Conservation (phyloP, 2,797 vertebrate species). For the Kryptopterus vitreolus region DNA sequence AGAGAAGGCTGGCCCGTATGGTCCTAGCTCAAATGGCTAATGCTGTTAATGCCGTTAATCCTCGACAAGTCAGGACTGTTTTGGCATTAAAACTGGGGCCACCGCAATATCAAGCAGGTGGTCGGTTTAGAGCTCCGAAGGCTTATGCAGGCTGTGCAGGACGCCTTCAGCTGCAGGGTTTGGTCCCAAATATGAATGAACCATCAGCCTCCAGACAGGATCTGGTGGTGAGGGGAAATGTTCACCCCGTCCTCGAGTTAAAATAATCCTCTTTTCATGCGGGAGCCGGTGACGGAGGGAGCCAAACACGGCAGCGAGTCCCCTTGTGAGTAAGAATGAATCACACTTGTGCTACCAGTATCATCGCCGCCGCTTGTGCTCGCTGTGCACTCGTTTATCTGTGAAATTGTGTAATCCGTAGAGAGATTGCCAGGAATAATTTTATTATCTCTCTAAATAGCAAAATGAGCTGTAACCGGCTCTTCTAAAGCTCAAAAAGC, state of each 20-base stretch:
- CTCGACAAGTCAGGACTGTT: no score
- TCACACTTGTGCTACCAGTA: conserved; percentile 53
- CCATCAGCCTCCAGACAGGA: neutral
- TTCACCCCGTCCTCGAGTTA: conserved; percentile 32
- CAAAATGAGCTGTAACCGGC: conserved; percentile 49
- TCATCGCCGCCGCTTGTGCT: conserved; percentile 50
- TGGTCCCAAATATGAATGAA: neutral
- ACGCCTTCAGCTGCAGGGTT: neutral
- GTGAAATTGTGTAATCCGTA: conserved; percentile 57
- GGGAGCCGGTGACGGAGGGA: conserved; percentile 29
- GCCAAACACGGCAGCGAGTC: conserved; percentile 28
- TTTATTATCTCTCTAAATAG: conserved; percentile 57
- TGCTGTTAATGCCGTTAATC: no score
- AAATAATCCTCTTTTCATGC: conserved; percentile 48
- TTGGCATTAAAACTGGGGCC: no score
- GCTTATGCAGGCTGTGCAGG: no score
- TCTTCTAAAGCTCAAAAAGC: conserved; percentile 43
- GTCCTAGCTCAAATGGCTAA: no score
- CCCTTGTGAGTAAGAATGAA: conserved; percentile 51
- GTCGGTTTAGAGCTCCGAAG: no score
- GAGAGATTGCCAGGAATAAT: conserved; percentile 54
- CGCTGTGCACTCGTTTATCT: conserved; percentile 53
- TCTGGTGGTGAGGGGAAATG: conserved; percentile 1
- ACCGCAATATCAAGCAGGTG: no score
- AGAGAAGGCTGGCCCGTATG: no score